These are phyloP conservation scores for Elysia chlorotica DNA, from an alignment of 1,140 invertebrate species.

Conservation along the genomic window DNA sequence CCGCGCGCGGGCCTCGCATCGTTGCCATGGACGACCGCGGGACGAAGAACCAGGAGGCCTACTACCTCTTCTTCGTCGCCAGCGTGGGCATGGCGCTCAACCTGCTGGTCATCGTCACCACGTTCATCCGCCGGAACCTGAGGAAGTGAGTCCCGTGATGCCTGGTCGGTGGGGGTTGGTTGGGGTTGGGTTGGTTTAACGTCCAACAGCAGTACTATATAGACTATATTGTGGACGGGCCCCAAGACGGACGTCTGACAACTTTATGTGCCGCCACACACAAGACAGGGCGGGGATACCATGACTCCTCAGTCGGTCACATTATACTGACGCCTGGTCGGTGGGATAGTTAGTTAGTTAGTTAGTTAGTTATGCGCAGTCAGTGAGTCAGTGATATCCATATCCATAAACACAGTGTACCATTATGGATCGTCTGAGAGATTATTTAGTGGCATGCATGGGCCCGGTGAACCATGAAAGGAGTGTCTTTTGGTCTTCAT, in stretches of 20 bases:
- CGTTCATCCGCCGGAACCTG: constrained; percentile 43
- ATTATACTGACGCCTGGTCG: too few relatives aligned
- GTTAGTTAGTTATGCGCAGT: too few relatives aligned
- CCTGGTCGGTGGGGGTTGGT: background rate
- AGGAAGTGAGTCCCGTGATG: constrained; percentile 7
- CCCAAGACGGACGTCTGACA: background rate
- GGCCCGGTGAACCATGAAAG: too few relatives aligned
- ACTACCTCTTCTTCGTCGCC: constrained; percentile 57
- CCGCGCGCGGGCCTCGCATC: background rate
- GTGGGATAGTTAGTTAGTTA: too few relatives aligned
- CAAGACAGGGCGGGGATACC: background rate
- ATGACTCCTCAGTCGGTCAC: too few relatives aligned
- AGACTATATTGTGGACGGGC: background rate
- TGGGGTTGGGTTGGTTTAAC: background rate
- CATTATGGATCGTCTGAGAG: too few relatives aligned
- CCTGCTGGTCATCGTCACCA: constrained; percentile 47
- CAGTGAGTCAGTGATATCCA: too few relatives aligned
- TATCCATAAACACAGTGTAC: too few relatives aligned
- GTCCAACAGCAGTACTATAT: background rate
- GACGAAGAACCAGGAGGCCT: constrained; percentile 50
- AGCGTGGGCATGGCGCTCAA: constrained; percentile 54
- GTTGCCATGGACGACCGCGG: constrained; percentile 20
- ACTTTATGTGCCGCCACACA: background rate
- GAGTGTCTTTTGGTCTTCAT: too few relatives aligned
- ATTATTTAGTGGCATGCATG: too few relatives aligned